Evolutionary conservation across 2,113 vertebrate species (phyloP).

Genomic region (Pseudopipra pipra): DNA sequence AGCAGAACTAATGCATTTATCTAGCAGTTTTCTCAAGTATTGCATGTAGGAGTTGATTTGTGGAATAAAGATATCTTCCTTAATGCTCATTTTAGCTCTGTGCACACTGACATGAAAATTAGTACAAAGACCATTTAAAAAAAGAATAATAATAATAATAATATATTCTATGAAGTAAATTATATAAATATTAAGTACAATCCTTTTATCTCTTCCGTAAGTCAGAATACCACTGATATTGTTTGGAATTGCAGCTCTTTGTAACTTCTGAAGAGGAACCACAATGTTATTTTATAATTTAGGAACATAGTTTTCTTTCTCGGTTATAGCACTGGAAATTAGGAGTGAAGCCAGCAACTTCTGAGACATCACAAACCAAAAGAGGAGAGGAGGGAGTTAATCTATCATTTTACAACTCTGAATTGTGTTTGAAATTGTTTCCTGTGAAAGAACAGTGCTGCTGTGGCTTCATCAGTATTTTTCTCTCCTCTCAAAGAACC

Average conservation of each 20-base stretch:
- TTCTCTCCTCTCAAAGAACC: not conserved
- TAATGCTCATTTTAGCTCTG: not conserved
- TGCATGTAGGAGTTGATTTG: not conserved
- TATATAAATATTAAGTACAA: not conserved
- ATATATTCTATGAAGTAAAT: not conserved
- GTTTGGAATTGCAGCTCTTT: not conserved
- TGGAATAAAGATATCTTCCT: not conserved
- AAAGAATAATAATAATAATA: not conserved
- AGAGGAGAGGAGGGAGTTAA: not conserved
- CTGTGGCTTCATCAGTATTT: not conserved
- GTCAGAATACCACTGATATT: not conserved
- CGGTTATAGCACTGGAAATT: not conserved
- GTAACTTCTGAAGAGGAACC: not conserved
- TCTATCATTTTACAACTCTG: not conserved
- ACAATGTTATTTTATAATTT: not conserved
- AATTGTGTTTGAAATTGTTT: not conserved
- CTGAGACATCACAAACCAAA: not conserved
- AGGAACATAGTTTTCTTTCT: not conserved
- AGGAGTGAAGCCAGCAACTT: not conserved
- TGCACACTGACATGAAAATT: not conserved
- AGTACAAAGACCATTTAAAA: not conserved
- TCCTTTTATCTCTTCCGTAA: slow-evolving; percentile 8
- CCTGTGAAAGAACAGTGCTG: not conserved
- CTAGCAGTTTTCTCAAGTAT: not conserved
- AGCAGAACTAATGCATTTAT: slow-evolving; percentile 8